Base-by-base conservation (phyloP, 2,797 vertebrate genomes). In the Paramormyrops hopkinsi region DNA sequence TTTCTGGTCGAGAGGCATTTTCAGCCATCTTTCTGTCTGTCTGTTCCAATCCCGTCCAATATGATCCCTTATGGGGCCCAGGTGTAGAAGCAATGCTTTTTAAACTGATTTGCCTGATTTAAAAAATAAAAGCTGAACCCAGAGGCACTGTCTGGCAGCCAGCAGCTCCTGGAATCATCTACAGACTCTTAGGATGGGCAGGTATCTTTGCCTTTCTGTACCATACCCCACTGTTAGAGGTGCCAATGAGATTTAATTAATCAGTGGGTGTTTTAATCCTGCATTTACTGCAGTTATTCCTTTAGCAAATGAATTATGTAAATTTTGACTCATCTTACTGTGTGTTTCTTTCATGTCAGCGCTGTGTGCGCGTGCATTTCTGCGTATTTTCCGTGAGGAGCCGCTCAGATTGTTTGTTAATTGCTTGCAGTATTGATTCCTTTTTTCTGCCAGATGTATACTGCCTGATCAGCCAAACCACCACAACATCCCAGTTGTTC, bases 391-490 rank as follows among this genome's bases (percentile, higher is more conserved):
- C 92, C 51, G n/a, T 86, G 29, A 56, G 14, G 51, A 11, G 76
- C 76, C 41, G 37, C 93, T 88, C 92, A 92, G 93, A 94, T 92
- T 92, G 89, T 93, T 93, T 92, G 93, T 91, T 94, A 94, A 95
- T 94, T 94, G 92, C 92, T 92, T 91, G 95, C 91, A 91, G 93
- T 93, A 93, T 94, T 94, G 92, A 95, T 94, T 94, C 93, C 94
- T 91, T 59, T 62, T 12, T 69, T 88, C 33, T 46, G 25, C 51
- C 69, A n/a, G 53, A 14, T 53, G 69, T n/a, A 4, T 62, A 44
- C 6, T 46, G 88, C 33, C 53, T 33, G 4, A 25, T 46, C 37
- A 85, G 83, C 83, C 29, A 22, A 51, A 12, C 48, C 8, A 48
- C 44, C 41, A 37, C 41, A 65, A 7, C 54, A 65, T 5, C 76